Evolutionary conservation across 2,797 vertebrate species (phyloP), one percentile per base, ranked within the genome.

Genomic region (Odontamblyopus lacepedii): DNA sequence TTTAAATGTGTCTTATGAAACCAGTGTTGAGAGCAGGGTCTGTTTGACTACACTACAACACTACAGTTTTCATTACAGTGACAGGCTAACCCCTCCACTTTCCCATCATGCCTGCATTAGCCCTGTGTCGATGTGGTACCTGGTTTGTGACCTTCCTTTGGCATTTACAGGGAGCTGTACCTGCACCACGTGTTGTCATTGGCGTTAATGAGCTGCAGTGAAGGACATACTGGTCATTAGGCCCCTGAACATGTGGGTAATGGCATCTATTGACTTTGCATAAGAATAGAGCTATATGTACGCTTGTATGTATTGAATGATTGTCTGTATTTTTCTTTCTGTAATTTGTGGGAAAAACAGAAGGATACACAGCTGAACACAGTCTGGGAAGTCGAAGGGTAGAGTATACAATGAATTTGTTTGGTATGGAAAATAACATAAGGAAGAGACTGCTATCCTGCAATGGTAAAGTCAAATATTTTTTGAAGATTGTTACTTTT

Each of bases 191-290:
- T 78, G 83, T 87, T 70, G 81, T 87, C 72, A 79, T 72, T 29
- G 64, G 70, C 67, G 82, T 88, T 90, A 91, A 90, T 87, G 85
- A 89, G 84, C 88, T 48, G 67, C 78, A 7, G 51, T 74, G 78
- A 87, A 88, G 85, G 88, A 89, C 83, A 77, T 79, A 70, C 67
- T 77, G 76, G 77, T 80, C 82, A 78, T 87, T 88, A 89, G 60
- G 77, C 75, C 69, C 59, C 73, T 78, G 75, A 72, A 80, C 79
- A 73, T 78, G 73, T 75, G 75, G 73, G 79, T 84, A 84, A 85
- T 76, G 83, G 69, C 75, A 51, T 71, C 70, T 76, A 76, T 78
- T 80, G 84, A 86, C 81, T 80, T 80, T 69, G 67, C 69, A 83
- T 80, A 79, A 83, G 70, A 63, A 78, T 29, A 27, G 27, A 26